Percentiles rank a stretch among this genome's conserved stretches.
Conservation (phyloP, 2,113 vertebrate genomes). For the Nerophis ophidion region DNA sequence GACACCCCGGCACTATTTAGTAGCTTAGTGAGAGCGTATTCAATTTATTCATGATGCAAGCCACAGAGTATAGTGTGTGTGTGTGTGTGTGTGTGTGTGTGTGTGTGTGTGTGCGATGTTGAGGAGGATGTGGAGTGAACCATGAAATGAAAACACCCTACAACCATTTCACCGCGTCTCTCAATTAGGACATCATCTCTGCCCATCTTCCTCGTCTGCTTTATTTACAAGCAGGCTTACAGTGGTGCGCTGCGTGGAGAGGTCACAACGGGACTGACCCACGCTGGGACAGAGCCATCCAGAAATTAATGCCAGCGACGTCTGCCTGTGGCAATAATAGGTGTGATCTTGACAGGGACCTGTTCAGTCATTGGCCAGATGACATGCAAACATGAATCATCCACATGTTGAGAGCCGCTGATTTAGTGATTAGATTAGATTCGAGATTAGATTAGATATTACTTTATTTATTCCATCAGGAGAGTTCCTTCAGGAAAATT, state of each 20-base stretch:
- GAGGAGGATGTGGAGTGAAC: conserved; percentile 48
- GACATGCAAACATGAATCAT: no score
- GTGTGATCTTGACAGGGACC: no score
- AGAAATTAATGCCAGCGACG: conserved; percentile 18
- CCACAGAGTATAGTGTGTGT: conserved; percentile 39
- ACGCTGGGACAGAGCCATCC: conserved; percentile 18
- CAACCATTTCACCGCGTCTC: conserved; percentile 61
- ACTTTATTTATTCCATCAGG: no score
- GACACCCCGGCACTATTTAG: conserved; percentile 55
- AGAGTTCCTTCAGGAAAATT: no score
- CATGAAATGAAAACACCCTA: conserved; percentile 68
- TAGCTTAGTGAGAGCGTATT: conserved; percentile 56
- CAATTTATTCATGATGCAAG: conserved; percentile 67
- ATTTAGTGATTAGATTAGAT: no score
- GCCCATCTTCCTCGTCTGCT: conserved; percentile 21
- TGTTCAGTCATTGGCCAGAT: no score
- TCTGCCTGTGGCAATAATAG: background rate
- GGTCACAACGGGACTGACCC: conserved; percentile 18
- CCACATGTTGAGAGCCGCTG: no score
- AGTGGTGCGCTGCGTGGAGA: conserved; percentile 6
- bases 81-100: conserved; percentile 18
- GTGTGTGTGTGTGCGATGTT: conserved; percentile 19
- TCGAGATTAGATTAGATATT: no score
- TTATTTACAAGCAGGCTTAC: conserved; percentile 40
- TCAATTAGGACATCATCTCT: conserved; percentile 57